Base-by-base conservation (phyloP, 2,888 invertebrate species). In the Nephrotoma appendiculata region DNA sequence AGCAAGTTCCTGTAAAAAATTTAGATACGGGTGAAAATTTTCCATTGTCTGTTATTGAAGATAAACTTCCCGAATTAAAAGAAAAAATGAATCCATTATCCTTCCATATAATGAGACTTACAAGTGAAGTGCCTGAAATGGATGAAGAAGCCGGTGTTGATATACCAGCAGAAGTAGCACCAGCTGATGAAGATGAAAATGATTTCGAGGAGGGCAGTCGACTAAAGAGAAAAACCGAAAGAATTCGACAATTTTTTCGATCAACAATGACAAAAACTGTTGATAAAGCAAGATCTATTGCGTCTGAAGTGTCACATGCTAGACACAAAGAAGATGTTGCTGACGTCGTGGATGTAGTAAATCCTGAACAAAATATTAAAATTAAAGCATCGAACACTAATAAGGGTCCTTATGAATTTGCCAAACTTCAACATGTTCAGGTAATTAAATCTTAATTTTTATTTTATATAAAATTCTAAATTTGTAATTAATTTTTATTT, bases 381-480 rank as follows among this genome's bases (percentile, higher is more conserved):
- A 93, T 98, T 87, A 98, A 99, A 92, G 98, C 98, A 0, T 97
- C 98, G 0, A 97, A 97, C 90, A 97, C 97, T 87, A 98, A 99
- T 91, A 99, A 99, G 90, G 99, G 99, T 0, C 99, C 98, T 0
- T 98, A 97, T 90, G 99, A 99, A 92, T 99, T 99, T 91, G 97
- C 98, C 86, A 95, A 96, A 88, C 93, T 99, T 41, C 95, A 97
- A 90, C 96, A 98, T 89, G 96, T 99, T 0, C 97, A 97, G 92
- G 98, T 93, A 86, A 88, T 87, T 87, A 52, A 52, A 52, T 48
- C 48, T 12, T 48, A 48, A 11, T 48, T 31, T 31, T 9, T 12
- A 48, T 12, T 48, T 48, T 11, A 48, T 2, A 0, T 9, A 48
- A 48, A 48, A 48, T 48, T n/a, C 12, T 48, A 44, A 52, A 15